phyloP scores from a whole-genome alignment of 2,888 invertebrate genomes.

The Adineta ricciae region DNA sequence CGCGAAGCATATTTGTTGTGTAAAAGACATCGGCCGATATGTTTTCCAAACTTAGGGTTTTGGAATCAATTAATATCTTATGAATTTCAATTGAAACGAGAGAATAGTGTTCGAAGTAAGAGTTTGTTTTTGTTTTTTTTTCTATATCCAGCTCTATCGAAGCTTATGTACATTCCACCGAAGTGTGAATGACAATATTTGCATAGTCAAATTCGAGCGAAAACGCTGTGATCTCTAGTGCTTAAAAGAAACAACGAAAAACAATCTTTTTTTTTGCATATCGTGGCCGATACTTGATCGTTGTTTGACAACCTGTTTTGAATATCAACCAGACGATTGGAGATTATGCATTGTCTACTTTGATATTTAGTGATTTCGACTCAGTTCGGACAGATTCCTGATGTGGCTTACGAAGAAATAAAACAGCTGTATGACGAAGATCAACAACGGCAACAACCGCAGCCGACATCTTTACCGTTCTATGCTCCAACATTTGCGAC shows the following conservation, averaged over 20 bases:
- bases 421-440: neutral
- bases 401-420: neutral
- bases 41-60: conserved; percentile 17
- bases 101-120: conserved; percentile 16
- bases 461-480: neutral
- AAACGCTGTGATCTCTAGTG: no score
- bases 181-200: no score
- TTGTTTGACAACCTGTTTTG: no score
- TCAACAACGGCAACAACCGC: neutral
- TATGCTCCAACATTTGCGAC: neutral
- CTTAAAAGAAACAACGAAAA: no score
- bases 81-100: neutral
- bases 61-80: conserved; percentile 6
- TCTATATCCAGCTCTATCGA: no score
- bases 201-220: no score
- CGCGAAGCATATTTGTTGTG: neutral
- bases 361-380: conserved; percentile 2
- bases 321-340: no score
- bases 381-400: neutral
- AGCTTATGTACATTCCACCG: no score
- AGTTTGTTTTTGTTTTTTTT: neutral
- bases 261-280: no score
- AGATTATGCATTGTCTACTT: no score
- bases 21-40: neutral
- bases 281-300: no score